Conservation (phyloP, 2,888 invertebrate genomes). For the Coleophora deauratella region DNA sequence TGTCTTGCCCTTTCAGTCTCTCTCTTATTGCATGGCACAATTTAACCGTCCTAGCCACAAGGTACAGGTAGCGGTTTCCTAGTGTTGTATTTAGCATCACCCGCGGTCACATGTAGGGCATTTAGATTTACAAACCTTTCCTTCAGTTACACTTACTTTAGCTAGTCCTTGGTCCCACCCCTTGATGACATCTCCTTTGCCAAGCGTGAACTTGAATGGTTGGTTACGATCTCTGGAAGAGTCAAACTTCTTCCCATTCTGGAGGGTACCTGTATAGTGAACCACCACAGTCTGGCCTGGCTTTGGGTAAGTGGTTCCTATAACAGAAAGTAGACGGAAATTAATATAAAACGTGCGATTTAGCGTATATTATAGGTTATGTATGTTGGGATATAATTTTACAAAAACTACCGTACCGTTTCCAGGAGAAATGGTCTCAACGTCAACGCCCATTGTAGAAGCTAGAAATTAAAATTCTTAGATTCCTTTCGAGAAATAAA, state of each 20-base stretch:
- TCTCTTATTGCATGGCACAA: no score
- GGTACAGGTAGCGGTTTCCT: no score
- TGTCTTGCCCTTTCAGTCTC: no score
- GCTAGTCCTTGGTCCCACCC: constrained; percentile 98
- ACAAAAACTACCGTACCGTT: constrained; percentile 36
- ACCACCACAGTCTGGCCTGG: constrained; percentile 96
- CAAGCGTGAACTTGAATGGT: constrained; percentile 96
- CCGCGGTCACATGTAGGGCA: no score
- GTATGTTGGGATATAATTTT: no score
- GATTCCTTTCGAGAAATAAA: neutral
- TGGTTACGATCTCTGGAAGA: constrained; percentile 95
- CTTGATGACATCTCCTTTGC: constrained; percentile 97
- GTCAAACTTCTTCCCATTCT: constrained; percentile 94
- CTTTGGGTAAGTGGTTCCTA: constrained; percentile 94
- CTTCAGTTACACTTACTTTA: constrained; percentile 74
- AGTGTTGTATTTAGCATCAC: no score
- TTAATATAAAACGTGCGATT: neutral
- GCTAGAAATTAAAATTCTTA: no score
- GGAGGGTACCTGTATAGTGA: constrained; percentile 95
- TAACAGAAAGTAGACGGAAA: no score
- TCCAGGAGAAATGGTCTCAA: constrained; percentile 57
- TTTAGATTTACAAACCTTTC: no score
- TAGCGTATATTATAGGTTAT: constrained; percentile 21
- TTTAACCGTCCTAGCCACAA: no score
- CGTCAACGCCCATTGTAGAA: constrained; percentile 51